A percentile compares a stretch with the other conserved stretches of the same genome.
Conservation (phyloP, 2,113 vertebrate genomes). For the Donacobius atricapilla region DNA sequence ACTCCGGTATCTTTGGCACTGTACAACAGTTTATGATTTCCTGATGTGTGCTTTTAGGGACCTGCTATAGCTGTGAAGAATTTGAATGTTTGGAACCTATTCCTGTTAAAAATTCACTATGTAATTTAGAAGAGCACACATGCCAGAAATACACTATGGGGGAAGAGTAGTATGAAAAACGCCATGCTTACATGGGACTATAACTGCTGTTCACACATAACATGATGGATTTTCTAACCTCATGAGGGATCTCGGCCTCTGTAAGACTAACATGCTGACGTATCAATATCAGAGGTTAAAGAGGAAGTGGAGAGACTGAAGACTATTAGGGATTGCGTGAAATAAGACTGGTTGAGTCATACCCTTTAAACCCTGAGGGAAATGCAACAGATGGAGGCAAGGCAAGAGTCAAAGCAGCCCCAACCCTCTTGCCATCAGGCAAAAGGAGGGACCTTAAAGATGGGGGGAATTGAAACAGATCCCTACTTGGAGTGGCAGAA, state of each 20-base stretch:
- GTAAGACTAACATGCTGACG: not conserved
- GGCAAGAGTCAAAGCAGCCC: not conserved
- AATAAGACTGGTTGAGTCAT: not conserved
- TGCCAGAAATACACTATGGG: not conserved
- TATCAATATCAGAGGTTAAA: not conserved
- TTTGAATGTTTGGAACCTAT: not conserved
- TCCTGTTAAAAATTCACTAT: not conserved
- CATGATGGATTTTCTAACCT: not conserved
- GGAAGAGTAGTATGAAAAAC: not conserved
- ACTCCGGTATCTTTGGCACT: not conserved
- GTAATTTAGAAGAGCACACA: not conserved
- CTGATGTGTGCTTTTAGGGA: not conserved
- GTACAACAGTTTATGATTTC: not conserved
- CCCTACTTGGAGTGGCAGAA: not conserved
- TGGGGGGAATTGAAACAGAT: not conserved
- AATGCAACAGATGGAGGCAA: not conserved
- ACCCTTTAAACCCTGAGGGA: not conserved
- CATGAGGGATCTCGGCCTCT: not conserved
- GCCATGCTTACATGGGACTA: fast-evolving
- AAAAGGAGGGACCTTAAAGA: not conserved
- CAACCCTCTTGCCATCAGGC: not conserved
- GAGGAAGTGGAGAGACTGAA: not conserved
- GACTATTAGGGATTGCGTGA: not conserved
- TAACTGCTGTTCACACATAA: not conserved
- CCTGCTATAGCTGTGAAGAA: not conserved